phyloP scores from a whole-genome alignment of 1,140 invertebrate species.

The Pentalonia nigronervosa region DNA sequence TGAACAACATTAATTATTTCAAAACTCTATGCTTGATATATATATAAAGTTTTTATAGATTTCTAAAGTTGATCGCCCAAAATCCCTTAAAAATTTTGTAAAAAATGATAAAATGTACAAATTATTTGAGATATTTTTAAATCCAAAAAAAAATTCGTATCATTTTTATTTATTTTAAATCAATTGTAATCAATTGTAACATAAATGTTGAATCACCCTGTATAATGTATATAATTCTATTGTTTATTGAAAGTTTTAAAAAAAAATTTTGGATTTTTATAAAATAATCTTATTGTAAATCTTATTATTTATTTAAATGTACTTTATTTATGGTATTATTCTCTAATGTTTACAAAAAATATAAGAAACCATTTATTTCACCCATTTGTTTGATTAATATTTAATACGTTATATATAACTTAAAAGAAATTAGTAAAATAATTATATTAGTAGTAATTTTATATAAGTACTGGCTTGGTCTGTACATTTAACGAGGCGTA shows the following conservation, averaged over 20 bases:
- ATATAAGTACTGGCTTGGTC: background rate
- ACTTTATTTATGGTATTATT: background rate
- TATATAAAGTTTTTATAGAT: no score
- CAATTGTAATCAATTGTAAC: no score
- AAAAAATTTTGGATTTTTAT: background rate
- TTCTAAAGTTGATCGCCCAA: no score
- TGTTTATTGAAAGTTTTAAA: background rate
- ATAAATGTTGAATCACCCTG: no score
- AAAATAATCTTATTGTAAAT: background rate
- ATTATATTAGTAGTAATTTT: background rate
- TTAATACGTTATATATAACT: background rate
- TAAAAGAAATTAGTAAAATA: background rate
- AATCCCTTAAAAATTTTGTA: no score
- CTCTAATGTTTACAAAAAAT: background rate
- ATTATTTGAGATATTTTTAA: no score
- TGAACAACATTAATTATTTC: no score
- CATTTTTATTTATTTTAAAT: no score
- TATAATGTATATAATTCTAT: background rate
- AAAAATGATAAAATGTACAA: no score
- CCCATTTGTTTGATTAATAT: background rate
- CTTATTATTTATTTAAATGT: background rate
- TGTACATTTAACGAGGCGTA: background rate
- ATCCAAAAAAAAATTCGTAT: no score
- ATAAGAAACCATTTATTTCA: background rate
- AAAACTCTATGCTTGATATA: no score